Percentiles rank a stretch among this genome's conserved stretches.
Evolutionary conservation across 2,797 vertebrate species (phyloP).

Genomic region (Gallirallus australis): DNA sequence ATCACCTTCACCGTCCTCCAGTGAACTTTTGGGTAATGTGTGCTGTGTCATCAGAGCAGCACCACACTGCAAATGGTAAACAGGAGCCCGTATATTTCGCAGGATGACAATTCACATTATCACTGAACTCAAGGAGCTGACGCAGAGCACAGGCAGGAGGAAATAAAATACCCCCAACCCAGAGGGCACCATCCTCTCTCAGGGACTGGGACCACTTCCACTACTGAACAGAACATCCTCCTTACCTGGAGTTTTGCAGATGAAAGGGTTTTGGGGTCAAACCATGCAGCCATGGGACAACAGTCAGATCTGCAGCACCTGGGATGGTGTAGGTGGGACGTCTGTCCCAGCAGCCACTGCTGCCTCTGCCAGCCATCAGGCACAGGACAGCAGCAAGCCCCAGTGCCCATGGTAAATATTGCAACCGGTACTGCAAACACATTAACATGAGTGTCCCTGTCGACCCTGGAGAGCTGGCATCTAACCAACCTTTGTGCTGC

Average conservation of each 20-base stretch:
- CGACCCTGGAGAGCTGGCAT: neutral
- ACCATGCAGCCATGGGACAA: accelerated
- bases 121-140: neutral
- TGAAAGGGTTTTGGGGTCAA: neutral
- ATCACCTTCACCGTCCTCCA: neutral
- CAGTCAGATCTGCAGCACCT: neutral
- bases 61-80: neutral
- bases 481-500: neutral
- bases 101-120: neutral
- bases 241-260: neutral
- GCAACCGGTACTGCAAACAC: neutral
- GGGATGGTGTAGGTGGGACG: neutral
- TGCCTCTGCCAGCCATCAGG: neutral
- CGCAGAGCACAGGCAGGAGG: neutral
- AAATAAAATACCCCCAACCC: neutral
- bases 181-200: accelerated
- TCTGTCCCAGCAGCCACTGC: neutral
- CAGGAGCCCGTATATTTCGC: neutral
- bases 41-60: neutral
- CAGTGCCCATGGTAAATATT: neutral
- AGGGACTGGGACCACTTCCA: neutral
- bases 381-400: neutral
- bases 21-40: constrained; percentile 35
- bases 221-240: neutral
- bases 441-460: neutral